Conservation (phyloP, 2,888 invertebrate genomes). For the Trichogramma evanescens region DNA sequence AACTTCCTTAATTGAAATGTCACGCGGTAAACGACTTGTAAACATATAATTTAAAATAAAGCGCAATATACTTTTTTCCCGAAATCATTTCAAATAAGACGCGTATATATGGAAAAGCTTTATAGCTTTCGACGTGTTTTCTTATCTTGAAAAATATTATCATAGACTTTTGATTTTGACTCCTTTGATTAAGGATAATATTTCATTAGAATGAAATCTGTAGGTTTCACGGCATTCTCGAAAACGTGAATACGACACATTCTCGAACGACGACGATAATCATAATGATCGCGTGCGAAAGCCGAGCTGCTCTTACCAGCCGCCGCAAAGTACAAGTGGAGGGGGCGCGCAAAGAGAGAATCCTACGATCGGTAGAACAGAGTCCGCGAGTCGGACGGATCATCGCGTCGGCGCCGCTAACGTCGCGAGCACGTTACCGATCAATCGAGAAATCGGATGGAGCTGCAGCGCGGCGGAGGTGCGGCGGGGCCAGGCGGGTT, state of each 20-base stretch:
- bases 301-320: not conserved
- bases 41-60: not conserved
- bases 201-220: too few species aligned
- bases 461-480: too few species aligned
- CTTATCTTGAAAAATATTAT: not conserved
- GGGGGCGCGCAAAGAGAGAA: too few species aligned
- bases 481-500: too few species aligned
- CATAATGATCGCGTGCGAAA: too few species aligned
- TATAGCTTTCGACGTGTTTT: not conserved
- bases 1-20: not conserved
- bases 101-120: not conserved
- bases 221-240: not conserved
- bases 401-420: too few species aligned
- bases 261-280: too few species aligned
- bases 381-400: not conserved
- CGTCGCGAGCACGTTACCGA: too few species aligned
- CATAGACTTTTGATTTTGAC: not conserved
- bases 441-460: too few species aligned
- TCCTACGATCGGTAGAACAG: not conserved
- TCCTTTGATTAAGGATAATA: not conserved
- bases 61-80: not conserved
- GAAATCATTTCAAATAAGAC: not conserved
- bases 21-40: not conserved
- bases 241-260: not conserved
- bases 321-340: not conserved